Evolutionary conservation across 1,140 invertebrate species (phyloP).

Genomic region (Oscheius sp.): DNA sequence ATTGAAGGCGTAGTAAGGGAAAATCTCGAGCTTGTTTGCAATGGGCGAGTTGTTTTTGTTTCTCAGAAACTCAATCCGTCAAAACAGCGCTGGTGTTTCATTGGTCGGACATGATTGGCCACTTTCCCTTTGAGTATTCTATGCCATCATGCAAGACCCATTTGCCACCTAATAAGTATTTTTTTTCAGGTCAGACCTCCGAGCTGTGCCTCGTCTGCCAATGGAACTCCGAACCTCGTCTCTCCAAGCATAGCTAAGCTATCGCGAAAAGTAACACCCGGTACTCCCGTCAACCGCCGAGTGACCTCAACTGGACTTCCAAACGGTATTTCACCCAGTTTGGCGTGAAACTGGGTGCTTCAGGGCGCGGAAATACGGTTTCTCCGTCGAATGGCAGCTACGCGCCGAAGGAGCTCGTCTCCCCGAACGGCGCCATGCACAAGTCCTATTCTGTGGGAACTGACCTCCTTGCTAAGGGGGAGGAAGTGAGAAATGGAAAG

Average conservation of each 20-base stretch:
- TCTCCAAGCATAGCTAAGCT: constrained; percentile 23
- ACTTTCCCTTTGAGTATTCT: too few species aligned
- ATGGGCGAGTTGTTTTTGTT: too few species aligned
- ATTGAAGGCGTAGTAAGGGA: too few species aligned
- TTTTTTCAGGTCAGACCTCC: constrained; percentile 18
- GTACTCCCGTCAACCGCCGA: constrained; percentile 15
- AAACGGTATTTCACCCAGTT: neutral
- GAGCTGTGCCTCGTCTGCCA: constrained; percentile 9
- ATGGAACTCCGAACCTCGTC: constrained; percentile 27
- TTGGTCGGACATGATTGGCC: too few species aligned
- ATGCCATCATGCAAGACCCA: too few species aligned
- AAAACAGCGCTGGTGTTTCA: too few species aligned
- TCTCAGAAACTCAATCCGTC: too few species aligned
- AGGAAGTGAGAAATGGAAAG: constrained; percentile 7
- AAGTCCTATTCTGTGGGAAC: constrained; percentile 11
- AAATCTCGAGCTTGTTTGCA: too few species aligned
- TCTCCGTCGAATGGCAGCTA: constrained; percentile 7
- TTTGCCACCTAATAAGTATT: too few species aligned
- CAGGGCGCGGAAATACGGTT: neutral
- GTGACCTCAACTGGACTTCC: constrained; percentile 25
- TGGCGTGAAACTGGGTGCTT: neutral
- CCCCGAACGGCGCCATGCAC: neutral
- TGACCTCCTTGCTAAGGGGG: neutral
- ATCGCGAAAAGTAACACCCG: constrained; percentile 20
- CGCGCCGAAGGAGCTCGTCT: constrained; percentile 7